These are phyloP conservation scores for Nysson spinosus DNA, from an alignment of 2,888 invertebrate species.

Conservation along the genomic window DNA sequence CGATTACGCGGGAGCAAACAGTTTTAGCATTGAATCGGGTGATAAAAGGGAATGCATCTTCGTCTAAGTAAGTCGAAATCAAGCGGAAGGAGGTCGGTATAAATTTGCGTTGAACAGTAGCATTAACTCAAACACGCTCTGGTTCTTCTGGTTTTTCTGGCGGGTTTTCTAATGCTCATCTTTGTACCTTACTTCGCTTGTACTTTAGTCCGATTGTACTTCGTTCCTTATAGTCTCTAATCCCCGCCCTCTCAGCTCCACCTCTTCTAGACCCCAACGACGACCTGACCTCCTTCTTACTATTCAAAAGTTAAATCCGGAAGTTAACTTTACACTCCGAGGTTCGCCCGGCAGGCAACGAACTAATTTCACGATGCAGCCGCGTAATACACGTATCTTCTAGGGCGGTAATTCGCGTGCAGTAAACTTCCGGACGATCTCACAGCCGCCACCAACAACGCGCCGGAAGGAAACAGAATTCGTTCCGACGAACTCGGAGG, in stretches of 20 bases:
- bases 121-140: slow-evolving; percentile 19
- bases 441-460: neutral
- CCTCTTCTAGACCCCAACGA: neutral
- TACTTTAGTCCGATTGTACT: too few relatives aligned
- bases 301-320: slow-evolving; percentile 59
- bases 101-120: slow-evolving; percentile 13
- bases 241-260: slow-evolving; percentile 4
- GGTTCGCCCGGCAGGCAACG: slow-evolving; percentile 27
- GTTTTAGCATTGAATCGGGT: too few relatives aligned
- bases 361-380: slow-evolving; percentile 41
- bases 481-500: slow-evolving; percentile 5
- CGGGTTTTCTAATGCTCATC: neutral
- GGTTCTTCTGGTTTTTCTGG: neutral
- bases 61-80: too few relatives aligned
- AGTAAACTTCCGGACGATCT: slow-evolving; percentile 8
- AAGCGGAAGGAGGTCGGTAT: slow-evolving; percentile 3
- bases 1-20: too few relatives aligned
- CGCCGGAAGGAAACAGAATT: slow-evolving; percentile 13
- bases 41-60: too few relatives aligned
- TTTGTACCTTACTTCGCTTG: neutral
- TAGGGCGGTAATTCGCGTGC: slow-evolving; percentile 8
- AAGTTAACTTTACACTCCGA: slow-evolving; percentile 62
- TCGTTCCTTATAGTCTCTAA: neutral
- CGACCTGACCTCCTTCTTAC: slow-evolving; percentile 42
- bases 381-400: slow-evolving; percentile 32